phyloP scores from a whole-genome alignment of 2,888 invertebrate species.

The Platerodrilus igneus region DNA sequence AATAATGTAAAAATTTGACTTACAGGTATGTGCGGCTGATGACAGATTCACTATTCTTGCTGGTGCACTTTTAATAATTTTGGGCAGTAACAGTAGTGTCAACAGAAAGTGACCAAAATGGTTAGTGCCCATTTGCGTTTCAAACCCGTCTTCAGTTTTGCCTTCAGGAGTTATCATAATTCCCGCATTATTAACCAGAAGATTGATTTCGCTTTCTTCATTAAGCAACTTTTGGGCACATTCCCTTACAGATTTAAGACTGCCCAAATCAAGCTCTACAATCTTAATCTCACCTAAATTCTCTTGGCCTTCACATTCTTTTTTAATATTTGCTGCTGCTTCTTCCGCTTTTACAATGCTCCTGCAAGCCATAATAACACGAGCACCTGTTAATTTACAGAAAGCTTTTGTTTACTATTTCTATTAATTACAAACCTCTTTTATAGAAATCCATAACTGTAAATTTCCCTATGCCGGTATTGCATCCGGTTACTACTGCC shows the following conservation, averaged over 20 bases:
- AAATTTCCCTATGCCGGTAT: too few species aligned
- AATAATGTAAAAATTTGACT: too few species aligned
- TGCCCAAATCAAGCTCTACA: conserved; percentile 46
- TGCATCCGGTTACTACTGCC: too few species aligned
- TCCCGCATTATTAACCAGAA: conserved; percentile 68
- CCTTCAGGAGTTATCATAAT: conserved; percentile 60
- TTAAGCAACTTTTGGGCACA: conserved; percentile 45
- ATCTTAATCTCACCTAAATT: conserved; percentile 45
- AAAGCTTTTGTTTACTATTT: too few species aligned
- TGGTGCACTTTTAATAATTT: conserved; percentile 53
- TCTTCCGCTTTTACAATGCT: conserved; percentile 50
- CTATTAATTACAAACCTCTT: too few species aligned
- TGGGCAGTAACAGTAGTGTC: conserved; percentile 46
- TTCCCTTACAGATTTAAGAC: conserved; percentile 43
- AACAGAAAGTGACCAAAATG: conserved; percentile 49
- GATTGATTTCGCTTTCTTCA: conserved; percentile 53
- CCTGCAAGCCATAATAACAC: conserved; percentile 57
- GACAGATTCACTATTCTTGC: conserved; percentile 50
- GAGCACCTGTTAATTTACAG: too few species aligned
- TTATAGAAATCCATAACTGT: too few species aligned
- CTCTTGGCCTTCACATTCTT: conserved; percentile 37
- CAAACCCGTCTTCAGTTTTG: conserved; percentile 60
- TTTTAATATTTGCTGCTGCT: conserved; percentile 51
- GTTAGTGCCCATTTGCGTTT: conserved; percentile 63
- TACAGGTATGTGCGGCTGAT: conserved; percentile 40